These are phyloP conservation scores for Actias luna DNA, from an alignment of 2,888 invertebrate species.

Conservation along the genomic window DNA sequence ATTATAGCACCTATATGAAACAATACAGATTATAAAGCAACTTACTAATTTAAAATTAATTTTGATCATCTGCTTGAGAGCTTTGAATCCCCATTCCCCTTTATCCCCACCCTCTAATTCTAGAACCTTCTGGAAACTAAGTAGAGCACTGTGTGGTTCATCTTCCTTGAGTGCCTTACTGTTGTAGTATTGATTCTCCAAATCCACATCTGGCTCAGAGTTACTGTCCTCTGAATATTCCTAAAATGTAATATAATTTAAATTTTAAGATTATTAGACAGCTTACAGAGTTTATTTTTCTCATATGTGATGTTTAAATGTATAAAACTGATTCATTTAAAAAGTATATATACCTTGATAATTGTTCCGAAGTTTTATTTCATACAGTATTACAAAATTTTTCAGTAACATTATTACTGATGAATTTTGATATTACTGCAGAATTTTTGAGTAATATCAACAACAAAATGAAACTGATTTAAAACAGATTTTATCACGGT, in stretches of 20 bases:
- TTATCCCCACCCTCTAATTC: slow-evolving; percentile 98
- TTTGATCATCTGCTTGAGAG: slow-evolving; percentile 99
- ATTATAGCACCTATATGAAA: no score
- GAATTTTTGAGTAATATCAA: no score
- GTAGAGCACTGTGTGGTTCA: slow-evolving; percentile 94
- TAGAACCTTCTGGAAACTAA: slow-evolving; percentile 97
- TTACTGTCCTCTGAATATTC: slow-evolving; percentile 99
- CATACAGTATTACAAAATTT: no score
- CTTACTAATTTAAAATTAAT: slow-evolving; percentile 98
- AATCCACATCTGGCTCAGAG: slow-evolving; percentile 99
- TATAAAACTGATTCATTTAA: no score
- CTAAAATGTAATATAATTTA: slow-evolving; percentile 64
- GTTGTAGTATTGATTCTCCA: slow-evolving; percentile 99
- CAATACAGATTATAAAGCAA: slow-evolving; percentile 21
- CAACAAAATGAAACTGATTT: no score
- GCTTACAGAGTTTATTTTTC: not conserved
- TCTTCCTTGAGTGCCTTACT: slow-evolving; percentile 99
- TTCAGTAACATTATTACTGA: no score
- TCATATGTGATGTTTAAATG: not conserved
- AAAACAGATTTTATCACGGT: no score
- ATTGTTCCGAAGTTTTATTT: no score
- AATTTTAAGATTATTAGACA: not conserved
- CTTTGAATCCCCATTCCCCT: slow-evolving; percentile 99
- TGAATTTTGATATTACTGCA: no score
- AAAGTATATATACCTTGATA: no score